Percentiles rank a stretch among this genome's conserved stretches.
Evolutionary conservation across 2,888 invertebrate species (phyloP).

Genomic region (Mesochorus sp.): DNA sequence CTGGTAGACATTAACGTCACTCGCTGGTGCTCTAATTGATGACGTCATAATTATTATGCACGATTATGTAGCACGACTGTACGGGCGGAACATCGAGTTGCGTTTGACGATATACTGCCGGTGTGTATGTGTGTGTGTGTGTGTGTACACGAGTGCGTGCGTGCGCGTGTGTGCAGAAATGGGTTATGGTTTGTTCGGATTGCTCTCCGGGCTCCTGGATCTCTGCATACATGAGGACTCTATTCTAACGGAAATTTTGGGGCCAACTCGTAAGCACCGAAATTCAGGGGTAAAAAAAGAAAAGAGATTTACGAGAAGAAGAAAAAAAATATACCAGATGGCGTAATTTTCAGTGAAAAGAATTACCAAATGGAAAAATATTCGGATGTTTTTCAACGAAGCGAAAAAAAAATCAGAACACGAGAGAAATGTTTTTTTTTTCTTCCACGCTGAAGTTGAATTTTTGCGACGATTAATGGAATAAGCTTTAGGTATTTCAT

Average conservation of each 20-base stretch:
- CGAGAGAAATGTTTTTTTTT: no score
- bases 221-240: not conserved
- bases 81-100: conserved; percentile 72
- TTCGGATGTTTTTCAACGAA: no score
- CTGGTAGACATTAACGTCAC: conserved; percentile 75
- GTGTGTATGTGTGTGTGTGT: not conserved
- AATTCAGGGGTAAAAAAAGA: not conserved
- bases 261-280: not conserved
- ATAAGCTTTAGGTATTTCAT: no score
- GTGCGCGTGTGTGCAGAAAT: not conserved
- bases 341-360: conserved; percentile 11
- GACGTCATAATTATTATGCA: conserved; percentile 80
- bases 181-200: conserved; percentile 14
- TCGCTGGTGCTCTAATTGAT: conserved; percentile 76
- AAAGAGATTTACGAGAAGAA: not conserved
- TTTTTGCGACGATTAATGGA: no score
- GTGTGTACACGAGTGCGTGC: no score
- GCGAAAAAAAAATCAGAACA: no score
- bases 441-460: no score
- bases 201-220: not conserved
- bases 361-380: no score
- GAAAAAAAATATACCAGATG: conserved; percentile 4
- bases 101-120: conserved; percentile 71
- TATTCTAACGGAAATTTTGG: not conserved
- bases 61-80: conserved; percentile 74